Percentiles rank a stretch among this genome's conserved stretches.
Conservation (phyloP, 2,113 vertebrate species). For the Dromaius novaehollandiae region DNA sequence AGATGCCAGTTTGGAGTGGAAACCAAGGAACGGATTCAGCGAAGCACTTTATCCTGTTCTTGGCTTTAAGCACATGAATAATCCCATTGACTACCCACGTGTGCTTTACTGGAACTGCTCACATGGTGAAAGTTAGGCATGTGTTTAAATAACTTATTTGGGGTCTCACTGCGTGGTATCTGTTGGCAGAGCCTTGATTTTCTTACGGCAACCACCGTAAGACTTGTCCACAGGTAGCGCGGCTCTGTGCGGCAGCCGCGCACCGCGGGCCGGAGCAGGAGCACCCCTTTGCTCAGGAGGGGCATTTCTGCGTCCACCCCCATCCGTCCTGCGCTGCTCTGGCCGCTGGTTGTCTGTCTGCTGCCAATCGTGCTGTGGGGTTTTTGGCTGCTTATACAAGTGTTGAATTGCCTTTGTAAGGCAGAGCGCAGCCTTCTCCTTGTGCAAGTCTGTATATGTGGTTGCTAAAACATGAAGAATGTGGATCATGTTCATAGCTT, state of each 20-base stretch:
- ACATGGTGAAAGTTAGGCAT: background rate
- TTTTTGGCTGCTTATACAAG: conserved; percentile 37
- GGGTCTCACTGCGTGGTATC: background rate
- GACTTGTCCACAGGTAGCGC: background rate
- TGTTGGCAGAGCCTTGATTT: conserved; percentile 9
- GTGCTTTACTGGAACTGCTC: conserved; percentile 44
- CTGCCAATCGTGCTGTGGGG: conserved; percentile 38
- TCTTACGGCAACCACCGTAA: background rate
- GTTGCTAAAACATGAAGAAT: background rate
- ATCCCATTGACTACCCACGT: conserved; percentile 53
- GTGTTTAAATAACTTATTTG: conserved; percentile 19
- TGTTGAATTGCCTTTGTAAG: conserved; percentile 35
- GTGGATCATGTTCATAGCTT: background rate
- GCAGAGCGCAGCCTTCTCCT: background rate
- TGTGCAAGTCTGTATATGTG: background rate
- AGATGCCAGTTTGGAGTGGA: conserved; percentile 63
- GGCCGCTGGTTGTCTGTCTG: background rate
- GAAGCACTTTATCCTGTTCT: conserved; percentile 29
- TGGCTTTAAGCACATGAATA: conserved; percentile 50
- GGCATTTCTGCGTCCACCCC: conserved; percentile 22
- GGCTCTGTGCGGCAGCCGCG: background rate
- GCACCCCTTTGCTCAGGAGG: background rate
- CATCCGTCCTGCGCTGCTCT: background rate
- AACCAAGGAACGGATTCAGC: conserved; percentile 31
- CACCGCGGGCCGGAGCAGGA: background rate